Base-by-base conservation (phyloP, 2,113 vertebrate species). In the Amphiprion ocellaris region DNA sequence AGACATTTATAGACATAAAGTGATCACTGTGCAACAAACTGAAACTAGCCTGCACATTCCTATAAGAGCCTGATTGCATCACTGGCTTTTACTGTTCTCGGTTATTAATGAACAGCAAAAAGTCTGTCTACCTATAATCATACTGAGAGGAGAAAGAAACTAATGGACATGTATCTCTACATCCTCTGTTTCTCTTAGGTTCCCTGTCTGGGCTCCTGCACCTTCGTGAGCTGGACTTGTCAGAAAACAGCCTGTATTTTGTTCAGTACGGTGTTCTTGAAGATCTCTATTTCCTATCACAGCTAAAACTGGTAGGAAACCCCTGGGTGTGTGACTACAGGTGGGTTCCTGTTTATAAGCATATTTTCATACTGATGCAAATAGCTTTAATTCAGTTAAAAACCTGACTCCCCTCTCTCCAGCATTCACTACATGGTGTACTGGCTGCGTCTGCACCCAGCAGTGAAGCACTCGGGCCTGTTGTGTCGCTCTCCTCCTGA, bases 361-460 rank as follows among this genome's bases (percentile, higher is more conserved):
- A 1, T 63, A 55, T 6, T 2, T 66, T 39, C 21, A 4, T 12
- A 58, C 8, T 46, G 44, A 73, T 21, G n/a, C 6, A 58, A 47
- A 37, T 15, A 24, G 39, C 21, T 21, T 21, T 21, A 21, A 21
- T 21, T 21, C 64, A 2, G 59, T 23, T 26, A 10, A 60, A 55
- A 64, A 49, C 11, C 49, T 17, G 7, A 19, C 17, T 41, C 8
- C 4, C 52, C 61, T 52, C 60, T 46, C 70, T 47, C 19, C 74
- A 94, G 93, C 69, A 94, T 94, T 63, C 93, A 94, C 73, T 94
- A 94, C 84, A 91, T 92, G 89, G 81, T 91, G 61, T 94, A 94
- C 73, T 94, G 92, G 93, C 65, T 94, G 41, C 82, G 47, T 8
- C 88, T 93, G 47, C 93, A 94, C 77, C 75, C 91, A 2, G 67